Base-by-base conservation (phyloP, 2,888 invertebrate genomes). In the Rhodophaea formosa region DNA sequence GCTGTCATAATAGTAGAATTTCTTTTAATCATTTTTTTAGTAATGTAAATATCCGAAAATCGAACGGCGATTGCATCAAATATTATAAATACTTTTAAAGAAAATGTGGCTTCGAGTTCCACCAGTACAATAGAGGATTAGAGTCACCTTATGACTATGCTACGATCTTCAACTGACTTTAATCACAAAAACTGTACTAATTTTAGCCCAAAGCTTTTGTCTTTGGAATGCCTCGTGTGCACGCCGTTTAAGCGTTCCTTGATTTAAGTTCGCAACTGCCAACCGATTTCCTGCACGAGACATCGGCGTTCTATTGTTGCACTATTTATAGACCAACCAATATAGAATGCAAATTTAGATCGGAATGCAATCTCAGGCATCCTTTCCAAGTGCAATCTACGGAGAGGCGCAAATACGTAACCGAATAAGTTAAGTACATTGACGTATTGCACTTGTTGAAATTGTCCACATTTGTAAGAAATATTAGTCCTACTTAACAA, bases 321-420 rank as follows among this genome's bases (percentile, higher is more conserved):
- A 49, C 39, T 35, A 35, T 47, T 10, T 39, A 35, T 51, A 51
- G 51, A 35, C 8, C 51, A 46, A 23, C 35, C 35, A 15, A 16
- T 35, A 51, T 51, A 35, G 32, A 51, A 51, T 51, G 51, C 51
- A 39, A 35, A 51, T 51, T 51, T 51, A 51, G 51, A 51, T 51
- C 51, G 16, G 12, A 51, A 51, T 39, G 51, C 35, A 35, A 51
- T 39, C 35, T 12, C 51, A 7, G 15, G 32, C 49, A 49, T 51
- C 51, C 35, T 51, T 51, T 51, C 51, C 0, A 51, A 17, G 51
- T 39, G 39, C 35, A 51, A 51, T 35, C 35, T 35, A 51, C 51
- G 35, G 51, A 16, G 35, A 39, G 35, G 35, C 35, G 35, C 16
- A 32, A 12, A 23, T 23, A 5, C 10, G 12, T 35, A 35, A 12